Evolutionary conservation across 2,888 invertebrate species (phyloP).

Genomic region (Tetragnatha montana): DNA sequence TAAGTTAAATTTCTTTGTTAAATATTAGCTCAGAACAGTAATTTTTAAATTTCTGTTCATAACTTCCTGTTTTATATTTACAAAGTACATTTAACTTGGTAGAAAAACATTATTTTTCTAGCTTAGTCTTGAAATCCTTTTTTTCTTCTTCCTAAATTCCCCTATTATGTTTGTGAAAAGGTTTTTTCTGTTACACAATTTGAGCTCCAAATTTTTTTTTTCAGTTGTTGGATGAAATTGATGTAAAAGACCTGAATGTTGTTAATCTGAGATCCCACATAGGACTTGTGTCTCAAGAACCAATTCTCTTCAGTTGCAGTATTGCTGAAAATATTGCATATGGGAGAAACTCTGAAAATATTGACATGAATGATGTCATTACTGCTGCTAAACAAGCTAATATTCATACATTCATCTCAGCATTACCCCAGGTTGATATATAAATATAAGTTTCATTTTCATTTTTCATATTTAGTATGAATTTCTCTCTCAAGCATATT

Average conservation of each 20-base stretch:
- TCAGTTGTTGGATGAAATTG: slow-evolving; percentile 74
- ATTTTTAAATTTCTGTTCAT: too few relatives aligned
- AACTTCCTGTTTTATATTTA: too few relatives aligned
- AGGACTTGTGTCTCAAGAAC: slow-evolving; percentile 95
- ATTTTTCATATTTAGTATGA: too few relatives aligned
- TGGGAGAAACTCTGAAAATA: slow-evolving; percentile 82
- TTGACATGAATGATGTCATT: slow-evolving; percentile 68
- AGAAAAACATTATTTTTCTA: too few relatives aligned
- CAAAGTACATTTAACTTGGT: too few relatives aligned
- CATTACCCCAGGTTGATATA: slow-evolving; percentile 63
- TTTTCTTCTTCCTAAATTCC: too few relatives aligned
- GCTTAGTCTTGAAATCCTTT: too few relatives aligned
- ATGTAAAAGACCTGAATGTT: slow-evolving; percentile 83
- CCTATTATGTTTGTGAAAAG: background rate
- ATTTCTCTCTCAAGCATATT: too few relatives aligned
- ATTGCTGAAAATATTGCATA: slow-evolving; percentile 94
- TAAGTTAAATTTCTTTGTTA: too few relatives aligned
- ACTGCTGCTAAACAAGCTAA: slow-evolving; percentile 71
- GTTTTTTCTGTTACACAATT: background rate
- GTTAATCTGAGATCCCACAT: slow-evolving; percentile 84
- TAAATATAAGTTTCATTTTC: too few relatives aligned
- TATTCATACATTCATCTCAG: slow-evolving; percentile 71
- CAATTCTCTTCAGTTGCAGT: slow-evolving; percentile 89
- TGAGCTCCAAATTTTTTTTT: background rate
- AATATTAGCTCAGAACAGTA: too few relatives aligned